Conservation (phyloP, 2,113 vertebrate genomes). For the Pachycephala philippinensis region DNA sequence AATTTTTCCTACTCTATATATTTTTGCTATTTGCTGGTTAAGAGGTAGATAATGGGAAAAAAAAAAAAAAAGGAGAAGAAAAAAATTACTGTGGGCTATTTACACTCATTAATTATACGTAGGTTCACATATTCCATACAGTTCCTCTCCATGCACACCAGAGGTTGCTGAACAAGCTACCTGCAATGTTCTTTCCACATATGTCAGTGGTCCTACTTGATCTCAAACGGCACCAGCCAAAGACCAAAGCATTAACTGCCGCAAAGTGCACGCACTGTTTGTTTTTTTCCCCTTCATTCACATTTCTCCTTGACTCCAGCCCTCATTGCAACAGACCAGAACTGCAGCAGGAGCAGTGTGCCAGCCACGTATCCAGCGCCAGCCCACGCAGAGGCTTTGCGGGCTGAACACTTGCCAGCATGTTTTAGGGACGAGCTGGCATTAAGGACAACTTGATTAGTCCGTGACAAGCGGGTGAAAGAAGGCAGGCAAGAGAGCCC, state of each 20-base stretch:
- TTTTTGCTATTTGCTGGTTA: background rate
- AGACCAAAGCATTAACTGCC: background rate
- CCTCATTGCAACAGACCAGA: background rate
- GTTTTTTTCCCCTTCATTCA: background rate
- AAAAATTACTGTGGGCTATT: background rate
- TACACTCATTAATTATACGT: background rate
- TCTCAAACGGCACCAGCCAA: background rate
- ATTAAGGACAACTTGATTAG: constrained; percentile 12
- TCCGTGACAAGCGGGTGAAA: background rate
- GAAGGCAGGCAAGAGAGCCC: background rate
- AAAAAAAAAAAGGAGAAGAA: background rate
- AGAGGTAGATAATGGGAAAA: background rate
- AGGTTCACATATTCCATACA: background rate
- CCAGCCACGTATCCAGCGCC: background rate
- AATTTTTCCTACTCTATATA: background rate
- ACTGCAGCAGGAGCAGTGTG: background rate
- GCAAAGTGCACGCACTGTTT: background rate
- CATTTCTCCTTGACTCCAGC: background rate
- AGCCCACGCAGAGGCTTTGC: background rate
- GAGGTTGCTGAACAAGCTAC: background rate
- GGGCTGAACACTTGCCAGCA: background rate
- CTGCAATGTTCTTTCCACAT: background rate
- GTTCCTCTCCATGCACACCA: background rate
- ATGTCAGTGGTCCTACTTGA: background rate
- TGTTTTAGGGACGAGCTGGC: background rate